Base-by-base conservation (phyloP, 2,113 vertebrate species). In the Seriola dumerili region DNA sequence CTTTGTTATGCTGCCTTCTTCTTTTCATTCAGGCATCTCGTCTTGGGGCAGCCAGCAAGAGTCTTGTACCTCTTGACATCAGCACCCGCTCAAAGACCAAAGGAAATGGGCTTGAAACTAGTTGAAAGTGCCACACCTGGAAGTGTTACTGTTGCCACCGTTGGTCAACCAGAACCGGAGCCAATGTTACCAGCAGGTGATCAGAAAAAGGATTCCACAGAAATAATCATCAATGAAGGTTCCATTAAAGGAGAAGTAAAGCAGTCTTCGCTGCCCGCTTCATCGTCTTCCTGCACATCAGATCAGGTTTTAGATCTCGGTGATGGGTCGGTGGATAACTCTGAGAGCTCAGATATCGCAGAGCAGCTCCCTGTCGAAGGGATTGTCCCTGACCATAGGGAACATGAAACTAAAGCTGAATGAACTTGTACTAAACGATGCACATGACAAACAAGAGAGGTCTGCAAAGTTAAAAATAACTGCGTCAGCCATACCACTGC, bases 381-480 rank as follows among this genome's bases (percentile, higher is more conserved):
- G 13, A 29, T n/a, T 36, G 12, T 46, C n/a, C 21, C 55, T 8
- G 70, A 83, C 62, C 4, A 12, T 9, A 32, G 8, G 12, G 52
- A 76, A 32, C 61, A 78, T 34, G 34, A 42, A 25, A 38, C 16
- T 34, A 36, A 77, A 62, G 76, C 70, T 65, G 57, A 90, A 32
- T 81, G 38, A 74, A 64, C 13, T 38, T 46, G 61, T 13, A 38
- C n/a, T 46, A 32, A 57, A 40, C 36, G 11, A 29, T 21, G 32
- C 46, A 17, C 76, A 81, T 32, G 80, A 65, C 72, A 82, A 79
- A 76, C 77, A 61, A 84, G 29, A 85, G 87, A 94, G 57, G 62
- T 80, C 80, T 57, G 17, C 14, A 21, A 40, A 29, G 3, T 25
- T 40, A 14, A 48, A 64, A 78, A 59, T 10, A 44, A 71, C 25